These are phyloP conservation scores for Drosophila phalerata DNA, from an alignment of 2,888 invertebrate genomes.

Conservation along the genomic window DNA sequence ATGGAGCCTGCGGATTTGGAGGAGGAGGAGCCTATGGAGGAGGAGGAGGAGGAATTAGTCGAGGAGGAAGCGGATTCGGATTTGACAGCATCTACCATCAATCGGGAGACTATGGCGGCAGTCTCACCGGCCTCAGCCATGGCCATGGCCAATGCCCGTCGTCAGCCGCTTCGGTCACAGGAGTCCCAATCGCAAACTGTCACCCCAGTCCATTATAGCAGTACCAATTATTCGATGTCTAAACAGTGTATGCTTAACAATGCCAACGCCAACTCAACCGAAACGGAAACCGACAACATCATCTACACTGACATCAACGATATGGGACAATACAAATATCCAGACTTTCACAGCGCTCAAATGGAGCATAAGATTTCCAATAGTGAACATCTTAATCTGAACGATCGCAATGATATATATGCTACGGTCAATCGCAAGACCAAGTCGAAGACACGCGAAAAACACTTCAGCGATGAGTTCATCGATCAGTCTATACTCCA, in stretches of 20 bases:
- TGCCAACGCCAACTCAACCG: constrained; percentile 84
- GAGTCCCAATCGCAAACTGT: constrained; percentile 85
- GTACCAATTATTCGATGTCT: constrained; percentile 86
- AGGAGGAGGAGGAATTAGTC: constrained; percentile 84
- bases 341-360: constrained; percentile 75
- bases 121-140: constrained; percentile 76
- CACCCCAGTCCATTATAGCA: constrained; percentile 86
- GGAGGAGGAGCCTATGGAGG: constrained; percentile 82
- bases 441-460: constrained; percentile 84
- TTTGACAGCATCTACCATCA: constrained; percentile 87
- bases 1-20: constrained; percentile 76
- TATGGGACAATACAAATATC: constrained; percentile 84
- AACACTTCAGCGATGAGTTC: constrained; percentile 85
- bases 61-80: constrained; percentile 86
- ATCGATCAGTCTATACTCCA: constrained; percentile 85
- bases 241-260: constrained; percentile 85
- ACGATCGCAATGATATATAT: constrained; percentile 85
- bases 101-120: constrained; percentile 86
- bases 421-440: constrained; percentile 86
- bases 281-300: constrained; percentile 85
- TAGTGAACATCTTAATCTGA: constrained; percentile 82
- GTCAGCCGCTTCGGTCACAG: constrained; percentile 84
- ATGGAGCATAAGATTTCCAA: constrained; percentile 83
- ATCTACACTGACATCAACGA: constrained; percentile 86
- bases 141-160: constrained; percentile 84